Evolutionary conservation across 2,888 invertebrate genomes (phyloP).

Genomic region (Diaprepes abbreviatus): DNA sequence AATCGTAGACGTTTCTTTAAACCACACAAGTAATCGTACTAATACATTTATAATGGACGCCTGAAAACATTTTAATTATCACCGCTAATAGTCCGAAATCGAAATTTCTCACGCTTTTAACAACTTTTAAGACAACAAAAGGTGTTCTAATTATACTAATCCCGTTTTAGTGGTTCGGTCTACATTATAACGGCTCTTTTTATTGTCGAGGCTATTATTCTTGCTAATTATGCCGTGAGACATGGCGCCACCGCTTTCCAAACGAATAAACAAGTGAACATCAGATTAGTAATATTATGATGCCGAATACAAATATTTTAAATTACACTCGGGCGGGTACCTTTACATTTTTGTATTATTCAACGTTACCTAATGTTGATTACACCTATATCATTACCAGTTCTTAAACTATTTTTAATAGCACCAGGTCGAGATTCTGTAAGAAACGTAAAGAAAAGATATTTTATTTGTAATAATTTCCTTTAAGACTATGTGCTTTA

Average conservation of each 20-base stretch:
- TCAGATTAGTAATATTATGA: conserved; percentile 16
- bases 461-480: too few species aligned
- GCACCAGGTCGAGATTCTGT: too few species aligned
- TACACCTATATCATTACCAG: too few species aligned
- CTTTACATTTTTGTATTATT: not conserved
- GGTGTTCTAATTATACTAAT: conserved; percentile 43
- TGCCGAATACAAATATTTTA: not conserved
- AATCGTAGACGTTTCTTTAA: too few species aligned
- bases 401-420: too few species aligned
- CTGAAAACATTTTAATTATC: not conserved
- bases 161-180: conserved; percentile 33
- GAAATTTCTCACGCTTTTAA: conserved; percentile 44
- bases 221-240: conserved; percentile 46
- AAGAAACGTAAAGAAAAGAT: too few species aligned
- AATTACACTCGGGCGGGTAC: not conserved
- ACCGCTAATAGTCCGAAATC: not conserved
- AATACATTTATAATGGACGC: not conserved
- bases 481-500: too few species aligned
- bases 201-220: conserved; percentile 41
- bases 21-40: too few species aligned
- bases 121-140: conserved; percentile 30
- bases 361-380: too few species aligned
- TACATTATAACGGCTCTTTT: conserved; percentile 36
- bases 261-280: conserved; percentile 45
- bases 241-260: conserved; percentile 45